Base-by-base conservation (phyloP, 2,797 vertebrate species). In the Diplodus sargus region DNA sequence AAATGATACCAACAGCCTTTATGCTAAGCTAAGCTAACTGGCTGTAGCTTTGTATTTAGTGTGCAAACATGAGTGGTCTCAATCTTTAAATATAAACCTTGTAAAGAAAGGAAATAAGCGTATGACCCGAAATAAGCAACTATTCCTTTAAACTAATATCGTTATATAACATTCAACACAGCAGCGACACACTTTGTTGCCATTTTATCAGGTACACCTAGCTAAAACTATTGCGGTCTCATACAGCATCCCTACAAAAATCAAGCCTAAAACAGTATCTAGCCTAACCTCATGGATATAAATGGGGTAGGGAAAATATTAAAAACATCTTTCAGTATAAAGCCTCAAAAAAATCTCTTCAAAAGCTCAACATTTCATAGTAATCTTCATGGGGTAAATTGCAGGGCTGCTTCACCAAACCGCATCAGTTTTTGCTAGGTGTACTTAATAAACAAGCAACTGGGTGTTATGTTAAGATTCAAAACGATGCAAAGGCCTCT, bases 401-500 rank as follows among this genome's bases (percentile, higher is more conserved):
- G 48, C 34, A 25, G 18, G 58, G 42, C 56, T 59, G 63, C 17
- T 60, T 47, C 15, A 64, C 45, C 10, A 48, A 5, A 56, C 16
- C 43, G 20, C 34, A 52, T 68, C 53, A 3, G 6, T 28, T 28
- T 22, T 2, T 43, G 30, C 47, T 23, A 12, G 16, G 2, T 28
- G 51, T 6, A 11, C 11, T 13, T 18, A 76, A 45, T 61, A 62
- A 81, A 79, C 39, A 45, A 11, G 47, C 22, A 51, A 14, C 25
- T 1, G 34, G 2, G 52, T 30, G 17, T 25, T 34, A 0, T 16
- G 63, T 39, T 4, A 18, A 3, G 3, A 59, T 18, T 74, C 18
- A 62, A 64, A 34, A 66, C 6, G 52, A 79, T 73, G 77, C 76
- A 88, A 79, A 88, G 63, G 63, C 61, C 15, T 76, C 43, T 74